phyloP scores from a whole-genome alignment of 2,113 vertebrate species.

The Chionomys nivalis region DNA sequence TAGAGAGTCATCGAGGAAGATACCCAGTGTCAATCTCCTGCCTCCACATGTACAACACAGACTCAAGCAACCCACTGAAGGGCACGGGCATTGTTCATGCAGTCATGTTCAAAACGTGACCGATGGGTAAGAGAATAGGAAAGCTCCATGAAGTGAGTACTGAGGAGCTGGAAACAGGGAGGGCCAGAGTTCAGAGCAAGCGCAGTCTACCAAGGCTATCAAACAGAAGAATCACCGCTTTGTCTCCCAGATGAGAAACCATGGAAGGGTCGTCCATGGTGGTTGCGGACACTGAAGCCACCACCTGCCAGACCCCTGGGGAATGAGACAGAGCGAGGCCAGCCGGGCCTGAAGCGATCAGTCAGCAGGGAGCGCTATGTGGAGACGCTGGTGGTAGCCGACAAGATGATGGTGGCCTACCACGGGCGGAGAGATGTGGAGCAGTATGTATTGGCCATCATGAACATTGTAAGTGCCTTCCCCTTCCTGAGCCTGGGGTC shows the following conservation, averaged over 20 bases:
- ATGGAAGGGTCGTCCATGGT: conserved; percentile 93
- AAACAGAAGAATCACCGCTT: not conserved
- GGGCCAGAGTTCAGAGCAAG: not conserved
- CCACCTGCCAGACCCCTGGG: conserved; percentile 85
- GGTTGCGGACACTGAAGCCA: conserved; percentile 93
- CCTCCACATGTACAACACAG: not conserved
- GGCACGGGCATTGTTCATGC: not conserved
- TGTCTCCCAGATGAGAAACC: conserved; percentile 92
- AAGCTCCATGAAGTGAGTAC: not conserved
- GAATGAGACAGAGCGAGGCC: conserved; percentile 92
- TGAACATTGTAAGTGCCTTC: conserved; percentile 99
- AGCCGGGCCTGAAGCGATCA: conserved; percentile 95
- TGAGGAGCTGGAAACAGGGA: not conserved
- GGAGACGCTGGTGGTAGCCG: conserved; percentile 97
- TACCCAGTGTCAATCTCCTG: not conserved
- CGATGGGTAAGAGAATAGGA: not conserved
- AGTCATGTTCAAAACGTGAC: not conserved
- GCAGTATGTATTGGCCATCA: conserved; percentile 98
- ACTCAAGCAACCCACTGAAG: not conserved
- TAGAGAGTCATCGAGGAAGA: not conserved
- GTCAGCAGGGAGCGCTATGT: conserved; percentile 97
- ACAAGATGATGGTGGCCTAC: conserved; percentile 99
- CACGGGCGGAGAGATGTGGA: conserved; percentile 98
- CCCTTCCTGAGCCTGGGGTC: conserved; percentile 17
- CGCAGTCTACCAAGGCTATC: not conserved